Evolutionary conservation across 2,113 vertebrate species (phyloP).

Genomic region (Nipponia nippon): DNA sequence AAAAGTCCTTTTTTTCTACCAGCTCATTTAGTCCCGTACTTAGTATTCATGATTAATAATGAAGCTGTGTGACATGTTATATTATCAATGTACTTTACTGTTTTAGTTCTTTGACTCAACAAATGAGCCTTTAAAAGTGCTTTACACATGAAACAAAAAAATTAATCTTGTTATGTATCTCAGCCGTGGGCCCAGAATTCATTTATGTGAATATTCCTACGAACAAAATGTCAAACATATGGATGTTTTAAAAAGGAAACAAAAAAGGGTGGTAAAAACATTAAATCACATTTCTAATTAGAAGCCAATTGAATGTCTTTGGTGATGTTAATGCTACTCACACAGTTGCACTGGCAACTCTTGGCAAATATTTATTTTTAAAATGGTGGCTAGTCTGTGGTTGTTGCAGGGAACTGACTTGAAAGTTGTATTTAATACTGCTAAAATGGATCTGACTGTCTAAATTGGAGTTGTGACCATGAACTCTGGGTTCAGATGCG

Average conservation of each 20-base stretch:
- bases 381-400: neutral
- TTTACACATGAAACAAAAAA: neutral
- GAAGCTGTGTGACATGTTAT: neutral
- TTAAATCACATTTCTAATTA: slow-evolving; percentile 36
- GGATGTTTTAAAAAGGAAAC: slow-evolving; percentile 12
- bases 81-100: neutral
- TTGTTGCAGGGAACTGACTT: neutral
- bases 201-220: neutral
- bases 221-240: slow-evolving; percentile 33
- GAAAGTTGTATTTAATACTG: neutral
- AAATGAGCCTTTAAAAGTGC: neutral
- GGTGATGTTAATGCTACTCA: neutral
- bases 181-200: neutral
- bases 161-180: neutral
- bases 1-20: neutral
- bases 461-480: neutral
- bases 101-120: neutral
- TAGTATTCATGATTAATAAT: neutral
- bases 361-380: neutral
- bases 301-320: neutral
- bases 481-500: neutral
- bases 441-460: neutral
- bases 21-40: neutral
- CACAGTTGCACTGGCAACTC: neutral
- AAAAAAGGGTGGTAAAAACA: neutral